Conservation (phyloP, 2,888 invertebrate genomes). For the Apamea anceps region DNA sequence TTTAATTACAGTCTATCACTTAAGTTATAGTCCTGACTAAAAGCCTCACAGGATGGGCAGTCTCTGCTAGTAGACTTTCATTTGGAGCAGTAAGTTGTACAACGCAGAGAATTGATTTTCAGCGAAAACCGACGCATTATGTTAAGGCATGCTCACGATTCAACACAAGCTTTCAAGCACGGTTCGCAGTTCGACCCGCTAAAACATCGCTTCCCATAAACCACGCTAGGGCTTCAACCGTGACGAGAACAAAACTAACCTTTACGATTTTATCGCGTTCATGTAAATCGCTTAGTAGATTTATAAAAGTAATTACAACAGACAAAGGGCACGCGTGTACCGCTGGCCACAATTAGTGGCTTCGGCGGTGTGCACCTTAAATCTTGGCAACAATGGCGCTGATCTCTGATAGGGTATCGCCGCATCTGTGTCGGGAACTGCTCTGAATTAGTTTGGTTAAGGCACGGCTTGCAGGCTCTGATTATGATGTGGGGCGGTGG, state of each 20-base stretch:
- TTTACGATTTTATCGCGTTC: constrained; percentile 76
- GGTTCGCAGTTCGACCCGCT: constrained; percentile 23
- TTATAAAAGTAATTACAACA: constrained; percentile 84
- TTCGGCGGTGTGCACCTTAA: constrained; percentile 72
- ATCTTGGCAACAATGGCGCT: constrained; percentile 82
- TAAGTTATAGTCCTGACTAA: constrained; percentile 5
- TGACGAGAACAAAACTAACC: constrained; percentile 81
- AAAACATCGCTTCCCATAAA: constrained; percentile 54
- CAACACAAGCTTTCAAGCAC: constrained; percentile 9
- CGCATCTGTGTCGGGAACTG: constrained; percentile 79
- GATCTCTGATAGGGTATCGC: constrained; percentile 84
- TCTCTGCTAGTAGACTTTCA: not conserved
- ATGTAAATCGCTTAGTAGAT: constrained; percentile 84
- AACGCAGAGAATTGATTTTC: not conserved
- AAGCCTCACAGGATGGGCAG: not conserved
- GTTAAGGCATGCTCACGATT: constrained; percentile 4
- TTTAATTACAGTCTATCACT: constrained; percentile 9
- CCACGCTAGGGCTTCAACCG: constrained; percentile 68
- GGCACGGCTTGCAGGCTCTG: constrained; percentile 54
- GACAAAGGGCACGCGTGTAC: constrained; percentile 76
- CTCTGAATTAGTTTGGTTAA: constrained; percentile 84
- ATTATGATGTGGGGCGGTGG: constrained; percentile 55
- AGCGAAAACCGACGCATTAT: not conserved
- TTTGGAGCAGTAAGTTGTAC: not conserved
- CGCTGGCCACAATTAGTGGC: constrained; percentile 67